Evolutionary conservation across 2,113 vertebrate genomes (phyloP), one percentile per base, ranked within the genome.

Genomic region (Stomatorhinus ivindoensis): DNA sequence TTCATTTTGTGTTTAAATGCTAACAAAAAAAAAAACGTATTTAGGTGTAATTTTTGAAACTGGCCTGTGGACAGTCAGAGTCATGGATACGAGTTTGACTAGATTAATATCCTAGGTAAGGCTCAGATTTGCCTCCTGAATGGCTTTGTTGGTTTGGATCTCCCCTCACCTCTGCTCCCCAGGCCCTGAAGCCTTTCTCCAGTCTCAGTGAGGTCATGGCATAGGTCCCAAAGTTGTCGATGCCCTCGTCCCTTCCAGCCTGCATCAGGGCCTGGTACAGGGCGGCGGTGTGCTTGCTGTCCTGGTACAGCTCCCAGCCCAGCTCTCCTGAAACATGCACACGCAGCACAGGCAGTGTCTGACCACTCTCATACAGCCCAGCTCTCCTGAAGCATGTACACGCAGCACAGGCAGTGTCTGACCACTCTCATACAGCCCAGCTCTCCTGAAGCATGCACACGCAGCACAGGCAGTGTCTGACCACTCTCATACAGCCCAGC

Each of bases 161-260:
- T 76, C 83, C 39, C 2, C 94, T 91, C 82, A 99, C 98, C 98
- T 99, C 98, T 51, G 97, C 96, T 4, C 98, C 98, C 98, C 98
- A 99, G 91, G 97, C 98, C 93, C 98, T 96, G 93, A 99, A 99
- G 65, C 96, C 98, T 88, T 99, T 99, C 94, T 99, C 98, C 94
- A 99, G 95, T 86, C 98, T 94, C 91, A 99, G 95, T 0, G 94
- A 94, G 90, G 95, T 95, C 96, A 99, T 95, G 92, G 98, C 97
- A 2, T 99, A 99, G 1, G 97, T 97, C 90, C 98, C 98, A 39
- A 99, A 99, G 91, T 99, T 94, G 90, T 97, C 97, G 3, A 99
- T 99, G 90, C 96, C 97, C n/a, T 98, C 96, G 19, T 97, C 96
- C 90, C 96, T 95, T 47, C 98, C 98, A 5, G 97, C 97, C 19